phyloP scores from a whole-genome alignment of 2,797 vertebrate genomes.

The Lepus oiostolus region DNA sequence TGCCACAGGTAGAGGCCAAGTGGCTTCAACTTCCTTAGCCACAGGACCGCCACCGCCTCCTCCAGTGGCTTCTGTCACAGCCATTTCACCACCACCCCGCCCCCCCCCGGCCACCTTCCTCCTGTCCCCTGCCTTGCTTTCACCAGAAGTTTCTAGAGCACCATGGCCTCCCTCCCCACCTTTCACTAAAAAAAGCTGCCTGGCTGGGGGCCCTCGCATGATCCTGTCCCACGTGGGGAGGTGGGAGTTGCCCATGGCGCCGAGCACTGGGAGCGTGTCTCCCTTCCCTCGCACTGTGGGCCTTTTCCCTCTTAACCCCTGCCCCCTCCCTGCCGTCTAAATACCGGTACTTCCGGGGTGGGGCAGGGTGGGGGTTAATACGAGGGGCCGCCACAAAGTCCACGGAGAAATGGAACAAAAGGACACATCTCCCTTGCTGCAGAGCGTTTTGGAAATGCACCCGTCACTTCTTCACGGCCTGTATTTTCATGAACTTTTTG shows the following conservation, averaged over 20 bases:
- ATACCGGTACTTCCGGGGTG: neutral
- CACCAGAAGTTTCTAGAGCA: neutral
- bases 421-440: no score
- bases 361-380: neutral
- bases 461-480: no score
- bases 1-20: neutral
- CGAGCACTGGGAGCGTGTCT: neutral
- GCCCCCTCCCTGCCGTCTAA: neutral
- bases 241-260: neutral
- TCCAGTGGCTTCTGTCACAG: neutral
- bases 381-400: no score
- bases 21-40: neutral
- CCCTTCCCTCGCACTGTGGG: neutral
- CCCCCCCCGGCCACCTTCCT: neutral
- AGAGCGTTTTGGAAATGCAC: no score
- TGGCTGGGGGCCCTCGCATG: fast-evolving
- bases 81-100: neutral
- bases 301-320: no score
- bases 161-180: neutral
- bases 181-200: neutral
- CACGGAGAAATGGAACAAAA: no score
- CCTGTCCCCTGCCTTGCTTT: neutral
- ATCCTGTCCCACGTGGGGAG: neutral
- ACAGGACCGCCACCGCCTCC: neutral
- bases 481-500: no score